Evolutionary conservation across 2,888 invertebrate species (phyloP).

Genomic region (Andrena praecox): DNA sequence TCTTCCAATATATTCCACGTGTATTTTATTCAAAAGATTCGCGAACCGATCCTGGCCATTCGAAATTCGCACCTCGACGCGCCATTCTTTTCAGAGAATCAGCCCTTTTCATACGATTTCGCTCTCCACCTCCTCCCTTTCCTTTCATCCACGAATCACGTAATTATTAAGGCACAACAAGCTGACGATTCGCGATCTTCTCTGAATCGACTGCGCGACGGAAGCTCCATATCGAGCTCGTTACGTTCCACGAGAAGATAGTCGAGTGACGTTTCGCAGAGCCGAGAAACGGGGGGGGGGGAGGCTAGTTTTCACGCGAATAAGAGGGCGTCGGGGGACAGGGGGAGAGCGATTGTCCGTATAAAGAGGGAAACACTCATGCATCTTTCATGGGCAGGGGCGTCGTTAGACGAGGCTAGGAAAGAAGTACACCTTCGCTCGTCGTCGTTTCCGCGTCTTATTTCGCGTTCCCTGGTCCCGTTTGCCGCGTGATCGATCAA

Average conservation of each 20-base stretch:
- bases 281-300: not conserved
- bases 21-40: not conserved
- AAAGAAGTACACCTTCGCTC: not conserved
- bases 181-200: constrained; percentile 14
- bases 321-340: not conserved
- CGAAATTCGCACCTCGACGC: not conserved
- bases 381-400: constrained; percentile 65
- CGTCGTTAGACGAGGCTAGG: not conserved
- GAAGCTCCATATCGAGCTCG: constrained; percentile 24
- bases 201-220: not conserved
- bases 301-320: not conserved
- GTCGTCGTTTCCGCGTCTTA: not conserved
- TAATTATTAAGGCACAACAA: constrained; percentile 50
- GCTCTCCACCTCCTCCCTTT: not conserved
- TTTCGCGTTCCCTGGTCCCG: not conserved
- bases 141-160: constrained; percentile 3
- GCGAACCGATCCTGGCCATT: not conserved
- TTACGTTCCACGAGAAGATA: constrained; percentile 23
- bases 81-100: too few relatives aligned
- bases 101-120: not conserved
- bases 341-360: constrained; percentile 11
- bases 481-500: not conserved
- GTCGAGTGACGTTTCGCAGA: constrained; percentile 8
- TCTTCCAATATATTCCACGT: not conserved
- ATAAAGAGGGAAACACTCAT: constrained; percentile 46